phyloP scores from a whole-genome alignment of 2,113 vertebrate species.

The Gallinago jamesoni region DNA sequence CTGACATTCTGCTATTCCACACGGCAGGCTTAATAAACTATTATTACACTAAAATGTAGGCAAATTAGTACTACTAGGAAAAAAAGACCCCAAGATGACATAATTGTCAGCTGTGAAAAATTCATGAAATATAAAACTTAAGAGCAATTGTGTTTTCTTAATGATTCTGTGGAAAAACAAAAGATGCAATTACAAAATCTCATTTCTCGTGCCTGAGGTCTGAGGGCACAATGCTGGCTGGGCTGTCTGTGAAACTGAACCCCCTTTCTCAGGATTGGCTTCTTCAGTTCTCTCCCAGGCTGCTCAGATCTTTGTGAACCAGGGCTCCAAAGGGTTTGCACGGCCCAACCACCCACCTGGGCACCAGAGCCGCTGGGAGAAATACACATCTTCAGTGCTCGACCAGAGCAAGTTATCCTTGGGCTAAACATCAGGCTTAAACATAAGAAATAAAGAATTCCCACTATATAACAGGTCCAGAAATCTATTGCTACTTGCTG shows the following conservation, averaged over 20 bases:
- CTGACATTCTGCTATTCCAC: not conserved
- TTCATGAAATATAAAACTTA: not conserved
- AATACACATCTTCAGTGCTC: not conserved
- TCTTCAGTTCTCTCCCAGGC: not conserved
- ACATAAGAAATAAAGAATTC: not conserved
- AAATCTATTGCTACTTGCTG: not conserved
- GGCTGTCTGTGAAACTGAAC: not conserved
- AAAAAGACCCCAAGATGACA: not conserved
- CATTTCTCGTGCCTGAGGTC: not conserved
- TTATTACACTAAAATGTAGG: not conserved
- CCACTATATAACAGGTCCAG: not conserved
- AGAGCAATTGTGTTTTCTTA: not conserved
- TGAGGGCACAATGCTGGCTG: not conserved
- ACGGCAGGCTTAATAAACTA: slow-evolving; percentile 11
- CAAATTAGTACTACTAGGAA: not conserved
- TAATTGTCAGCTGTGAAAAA: slow-evolving; percentile 10
- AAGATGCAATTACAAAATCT: not conserved
- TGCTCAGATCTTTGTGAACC: not conserved
- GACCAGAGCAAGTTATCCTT: not conserved
- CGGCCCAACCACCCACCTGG: not conserved
- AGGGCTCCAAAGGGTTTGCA: not conserved
- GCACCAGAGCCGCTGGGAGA: not conserved
- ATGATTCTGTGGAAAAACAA: not conserved
- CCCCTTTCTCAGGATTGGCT: not conserved
- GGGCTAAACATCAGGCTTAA: not conserved